These are phyloP conservation scores for Liasis olivaceus DNA, from an alignment of 2,797 vertebrate genomes.

Conservation along the genomic window DNA sequence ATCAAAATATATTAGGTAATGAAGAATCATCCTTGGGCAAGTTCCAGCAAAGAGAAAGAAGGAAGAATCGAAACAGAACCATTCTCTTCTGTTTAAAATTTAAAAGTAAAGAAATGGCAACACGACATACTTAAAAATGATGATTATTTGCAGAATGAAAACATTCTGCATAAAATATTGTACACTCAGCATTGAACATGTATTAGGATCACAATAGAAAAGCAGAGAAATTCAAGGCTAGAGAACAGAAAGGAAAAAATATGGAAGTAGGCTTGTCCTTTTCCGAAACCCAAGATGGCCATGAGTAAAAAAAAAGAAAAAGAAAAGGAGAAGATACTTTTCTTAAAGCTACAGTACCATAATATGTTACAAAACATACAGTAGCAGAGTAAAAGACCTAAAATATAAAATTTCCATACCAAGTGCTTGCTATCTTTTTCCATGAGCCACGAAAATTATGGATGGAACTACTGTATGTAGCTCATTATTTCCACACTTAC, in stretches of 20 bases:
- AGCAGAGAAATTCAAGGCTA: not conserved
- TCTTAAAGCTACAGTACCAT: not conserved
- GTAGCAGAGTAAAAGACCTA: not conserved
- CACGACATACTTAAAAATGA: not conserved
- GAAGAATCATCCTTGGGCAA: not conserved
- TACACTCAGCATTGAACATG: not conserved
- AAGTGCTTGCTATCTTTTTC: not conserved
- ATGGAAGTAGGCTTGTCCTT: not conserved
- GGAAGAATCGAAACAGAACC: not conserved
- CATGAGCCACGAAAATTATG: not conserved
- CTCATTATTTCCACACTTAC: not conserved
- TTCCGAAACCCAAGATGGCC: not conserved
- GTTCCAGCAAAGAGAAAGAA: not conserved
- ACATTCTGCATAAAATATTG: not conserved
- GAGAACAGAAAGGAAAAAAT: not conserved
- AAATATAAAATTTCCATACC: not conserved
- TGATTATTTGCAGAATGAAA: not conserved
- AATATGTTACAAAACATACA: not conserved
- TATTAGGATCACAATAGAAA: not conserved
- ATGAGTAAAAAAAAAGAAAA: too few relatives aligned
- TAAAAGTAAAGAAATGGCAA: not conserved
- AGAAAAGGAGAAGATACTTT: not conserved
- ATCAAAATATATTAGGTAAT: not conserved
- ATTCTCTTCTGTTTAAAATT: not conserved
- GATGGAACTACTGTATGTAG: not conserved